phyloP scores from a whole-genome alignment of 1,140 invertebrate genomes.

The Nasonia vitripennis region DNA sequence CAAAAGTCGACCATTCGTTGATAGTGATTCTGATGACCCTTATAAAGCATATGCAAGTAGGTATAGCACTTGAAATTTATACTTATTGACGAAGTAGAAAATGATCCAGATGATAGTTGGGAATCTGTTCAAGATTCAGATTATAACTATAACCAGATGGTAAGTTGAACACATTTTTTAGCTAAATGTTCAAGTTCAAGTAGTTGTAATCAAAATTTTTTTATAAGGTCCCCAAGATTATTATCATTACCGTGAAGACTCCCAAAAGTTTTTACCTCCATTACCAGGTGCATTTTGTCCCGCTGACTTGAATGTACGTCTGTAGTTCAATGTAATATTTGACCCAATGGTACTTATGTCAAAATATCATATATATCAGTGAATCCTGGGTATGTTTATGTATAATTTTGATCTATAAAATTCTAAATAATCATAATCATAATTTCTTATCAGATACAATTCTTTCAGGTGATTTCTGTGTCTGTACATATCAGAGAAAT shows the following conservation, averaged over 20 bases:
- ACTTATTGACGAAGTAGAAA: neutral
- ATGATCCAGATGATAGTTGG: conserved; percentile 39
- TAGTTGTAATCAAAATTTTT: neutral
- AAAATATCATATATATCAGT: too few relatives aligned
- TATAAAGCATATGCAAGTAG: neutral
- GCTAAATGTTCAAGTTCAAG: neutral
- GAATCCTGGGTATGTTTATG: too few relatives aligned
- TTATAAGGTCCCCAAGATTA: neutral
- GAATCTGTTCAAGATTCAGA: conserved; percentile 25
- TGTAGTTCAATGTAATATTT: too few relatives aligned
- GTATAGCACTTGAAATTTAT: neutral
- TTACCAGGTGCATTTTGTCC: conserved; percentile 34
- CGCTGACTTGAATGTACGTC: conserved; percentile 15
- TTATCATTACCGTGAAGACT: neutral
- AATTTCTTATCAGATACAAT: too few relatives aligned
- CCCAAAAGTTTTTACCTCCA: neutral
- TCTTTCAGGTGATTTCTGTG: too few relatives aligned
- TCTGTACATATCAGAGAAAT: too few relatives aligned
- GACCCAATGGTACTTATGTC: too few relatives aligned
- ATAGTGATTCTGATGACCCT: conserved; percentile 6
- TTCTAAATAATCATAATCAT: too few relatives aligned
- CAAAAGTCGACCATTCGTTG: neutral
- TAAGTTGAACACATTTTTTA: conserved; percentile 7
- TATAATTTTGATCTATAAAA: too few relatives aligned
- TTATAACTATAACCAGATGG: conserved; percentile 40